Base-by-base conservation (phyloP, 2,797 vertebrate species). In the Rhynchotus rufescens region DNA sequence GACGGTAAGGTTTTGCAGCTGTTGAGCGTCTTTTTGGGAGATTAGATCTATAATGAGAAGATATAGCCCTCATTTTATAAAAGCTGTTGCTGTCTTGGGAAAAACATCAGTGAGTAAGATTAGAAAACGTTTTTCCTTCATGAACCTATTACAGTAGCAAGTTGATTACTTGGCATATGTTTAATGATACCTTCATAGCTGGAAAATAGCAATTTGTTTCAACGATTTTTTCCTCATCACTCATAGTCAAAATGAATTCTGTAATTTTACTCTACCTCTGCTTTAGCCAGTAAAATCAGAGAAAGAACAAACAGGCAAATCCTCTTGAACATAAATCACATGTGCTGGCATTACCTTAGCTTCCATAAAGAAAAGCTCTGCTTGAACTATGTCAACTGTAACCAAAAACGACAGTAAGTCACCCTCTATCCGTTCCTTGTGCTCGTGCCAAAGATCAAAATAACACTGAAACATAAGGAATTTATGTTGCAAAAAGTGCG, bases 11-110 rank as follows among this genome's bases (percentile, higher is more conserved):
- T 88, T 97, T 89, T 97, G 96, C 97, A 98, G 97, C 97, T 98
- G 97, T 96, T 97, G 95, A 95, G 95, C 97, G 96, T 97, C 97
- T 98, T 97, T 97, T 96, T 96, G 96, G 96, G 90, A 98, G 97
- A 98, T 98, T 97, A 98, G 95, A 97, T 97, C 97, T 94, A 95
- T 98, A 98, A 98, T 97, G 97, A 98, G 97, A 96, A 97, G 93
- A 97, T 97, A 98, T 97, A 98, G 97, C 93, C 94, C 96, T 97
- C 97, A 97, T 98, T 98, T 97, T 97, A 97, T 95, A 97, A 97
- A 97, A 97, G 97, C 97, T 97, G 97, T 97, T 97, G 94, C 97
- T 92, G 94, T 97, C 97, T 97, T 88, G 96, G 97, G 97, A 97
- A 97, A 98, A 97, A 96, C 96, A 96, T 83, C 94, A 96, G 59